phyloP scores from a whole-genome alignment of 2,113 vertebrate genomes.

The Pandion haliaetus region DNA sequence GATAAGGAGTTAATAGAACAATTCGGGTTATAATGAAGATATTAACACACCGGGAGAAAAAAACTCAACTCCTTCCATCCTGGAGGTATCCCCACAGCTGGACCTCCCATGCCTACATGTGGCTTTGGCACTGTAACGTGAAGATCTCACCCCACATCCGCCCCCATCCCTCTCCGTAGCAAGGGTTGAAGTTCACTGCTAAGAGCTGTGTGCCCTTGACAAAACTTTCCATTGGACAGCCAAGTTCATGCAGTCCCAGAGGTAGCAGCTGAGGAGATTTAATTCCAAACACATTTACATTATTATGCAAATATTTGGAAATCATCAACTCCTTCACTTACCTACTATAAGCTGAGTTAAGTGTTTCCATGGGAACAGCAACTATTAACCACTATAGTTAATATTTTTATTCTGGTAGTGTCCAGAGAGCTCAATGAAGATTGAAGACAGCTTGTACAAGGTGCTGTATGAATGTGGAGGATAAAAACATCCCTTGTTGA shows the following conservation, averaged over 20 bases:
- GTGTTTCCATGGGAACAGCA: constrained; percentile 18
- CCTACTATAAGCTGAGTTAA: background rate
- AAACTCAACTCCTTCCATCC: background rate
- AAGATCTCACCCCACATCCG: rapidly evolving
- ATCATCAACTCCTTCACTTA: background rate
- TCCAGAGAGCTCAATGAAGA: background rate
- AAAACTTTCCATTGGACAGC: background rate
- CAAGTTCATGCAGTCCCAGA: background rate
- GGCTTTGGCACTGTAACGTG: rapidly evolving
- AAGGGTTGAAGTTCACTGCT: background rate
- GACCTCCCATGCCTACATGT: rapidly evolving
- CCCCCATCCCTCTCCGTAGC: background rate
- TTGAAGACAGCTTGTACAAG: background rate
- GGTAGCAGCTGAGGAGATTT: background rate
- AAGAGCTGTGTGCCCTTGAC: background rate
- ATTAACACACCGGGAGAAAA: background rate
- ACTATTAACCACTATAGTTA: background rate
- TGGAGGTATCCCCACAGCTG: background rate
- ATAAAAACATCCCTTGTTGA: background rate
- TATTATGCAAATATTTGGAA: constrained; percentile 51
- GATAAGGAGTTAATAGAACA: background rate
- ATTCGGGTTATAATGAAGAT: background rate
- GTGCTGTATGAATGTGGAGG: rapidly evolving
- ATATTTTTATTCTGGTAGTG: background rate
- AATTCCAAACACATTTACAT: background rate